Percentiles rank a stretch among this genome's conserved stretches.
Evolutionary conservation across 2,113 vertebrate species (phyloP).

Genomic region (Barnardius zonarius): DNA sequence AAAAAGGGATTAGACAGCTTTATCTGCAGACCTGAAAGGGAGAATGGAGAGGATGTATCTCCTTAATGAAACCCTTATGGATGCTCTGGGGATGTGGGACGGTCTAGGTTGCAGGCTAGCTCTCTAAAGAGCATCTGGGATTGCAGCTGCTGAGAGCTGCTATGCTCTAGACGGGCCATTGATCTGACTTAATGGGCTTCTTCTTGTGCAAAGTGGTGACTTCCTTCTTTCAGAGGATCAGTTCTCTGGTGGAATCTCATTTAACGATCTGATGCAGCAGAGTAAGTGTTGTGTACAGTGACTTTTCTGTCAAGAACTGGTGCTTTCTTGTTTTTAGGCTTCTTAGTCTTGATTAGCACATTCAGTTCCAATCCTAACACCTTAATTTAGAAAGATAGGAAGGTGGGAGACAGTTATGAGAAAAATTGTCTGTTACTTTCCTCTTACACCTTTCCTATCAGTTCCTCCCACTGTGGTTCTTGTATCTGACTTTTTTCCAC

Average conservation of each 20-base stretch:
- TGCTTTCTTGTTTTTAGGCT: background rate
- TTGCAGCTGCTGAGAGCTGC: background rate
- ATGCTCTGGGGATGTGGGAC: background rate
- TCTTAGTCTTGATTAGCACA: background rate
- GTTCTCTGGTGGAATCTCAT: background rate
- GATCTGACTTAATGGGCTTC: background rate
- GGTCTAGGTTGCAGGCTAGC: background rate
- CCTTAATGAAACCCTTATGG: background rate
- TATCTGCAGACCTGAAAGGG: background rate
- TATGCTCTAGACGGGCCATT: background rate
- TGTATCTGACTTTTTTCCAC: background rate
- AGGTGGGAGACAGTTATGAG: background rate
- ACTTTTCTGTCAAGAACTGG: background rate
- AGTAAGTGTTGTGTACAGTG: background rate
- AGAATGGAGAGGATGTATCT: background rate
- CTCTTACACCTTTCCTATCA: background rate
- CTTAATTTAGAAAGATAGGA: background rate
- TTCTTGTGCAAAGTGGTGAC: background rate
- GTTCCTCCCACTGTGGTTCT: background rate
- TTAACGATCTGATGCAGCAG: background rate
- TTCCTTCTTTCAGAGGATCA: background rate
- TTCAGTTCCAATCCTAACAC: background rate
- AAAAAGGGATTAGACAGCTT: background rate
- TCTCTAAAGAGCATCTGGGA: background rate
- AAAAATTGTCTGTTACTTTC: background rate